Conservation (phyloP, 2,888 invertebrate species). For the Trichacis sp. region DNA sequence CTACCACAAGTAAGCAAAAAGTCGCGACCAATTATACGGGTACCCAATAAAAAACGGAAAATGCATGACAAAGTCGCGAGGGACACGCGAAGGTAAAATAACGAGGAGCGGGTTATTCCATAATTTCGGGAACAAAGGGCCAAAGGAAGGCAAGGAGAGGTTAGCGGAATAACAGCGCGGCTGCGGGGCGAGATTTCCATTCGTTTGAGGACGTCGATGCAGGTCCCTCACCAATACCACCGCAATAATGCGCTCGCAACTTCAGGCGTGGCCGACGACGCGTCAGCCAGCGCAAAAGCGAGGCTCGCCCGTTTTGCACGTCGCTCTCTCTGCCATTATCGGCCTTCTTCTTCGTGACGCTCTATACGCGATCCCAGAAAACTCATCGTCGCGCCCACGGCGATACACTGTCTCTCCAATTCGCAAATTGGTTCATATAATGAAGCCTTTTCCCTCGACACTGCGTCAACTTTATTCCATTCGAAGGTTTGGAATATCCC, state of each 20-base stretch:
- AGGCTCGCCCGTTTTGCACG: constrained; percentile 30
- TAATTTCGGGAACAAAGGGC: neutral
- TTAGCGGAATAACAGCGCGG: neutral
- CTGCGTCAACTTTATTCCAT: too few relatives aligned
- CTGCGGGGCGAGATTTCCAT: neutral
- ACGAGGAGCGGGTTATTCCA: neutral
- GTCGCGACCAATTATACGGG: too few relatives aligned
- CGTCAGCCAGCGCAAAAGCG: constrained; percentile 23
- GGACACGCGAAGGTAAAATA: neutral
- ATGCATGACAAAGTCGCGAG: neutral
- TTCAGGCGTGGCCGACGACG: constrained; percentile 35
- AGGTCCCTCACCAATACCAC: neutral
- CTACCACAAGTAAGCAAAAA: too few relatives aligned
- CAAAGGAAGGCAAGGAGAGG: neutral
- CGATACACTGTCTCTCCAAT: too few relatives aligned
- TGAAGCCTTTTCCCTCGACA: too few relatives aligned
- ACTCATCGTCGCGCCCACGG: too few relatives aligned
- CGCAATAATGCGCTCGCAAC: constrained; percentile 21
- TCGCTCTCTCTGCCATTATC: constrained; percentile 22
- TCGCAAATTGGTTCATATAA: too few relatives aligned
- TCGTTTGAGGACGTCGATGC: neutral
- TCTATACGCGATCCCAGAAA: too few relatives aligned
- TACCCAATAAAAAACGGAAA: too few relatives aligned
- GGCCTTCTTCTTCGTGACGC: constrained; percentile 17
- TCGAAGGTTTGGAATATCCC: too few relatives aligned